These are phyloP conservation scores for Hippopotamus amphibius DNA, from an alignment of 2,113 vertebrate species.

Conservation along the genomic window DNA sequence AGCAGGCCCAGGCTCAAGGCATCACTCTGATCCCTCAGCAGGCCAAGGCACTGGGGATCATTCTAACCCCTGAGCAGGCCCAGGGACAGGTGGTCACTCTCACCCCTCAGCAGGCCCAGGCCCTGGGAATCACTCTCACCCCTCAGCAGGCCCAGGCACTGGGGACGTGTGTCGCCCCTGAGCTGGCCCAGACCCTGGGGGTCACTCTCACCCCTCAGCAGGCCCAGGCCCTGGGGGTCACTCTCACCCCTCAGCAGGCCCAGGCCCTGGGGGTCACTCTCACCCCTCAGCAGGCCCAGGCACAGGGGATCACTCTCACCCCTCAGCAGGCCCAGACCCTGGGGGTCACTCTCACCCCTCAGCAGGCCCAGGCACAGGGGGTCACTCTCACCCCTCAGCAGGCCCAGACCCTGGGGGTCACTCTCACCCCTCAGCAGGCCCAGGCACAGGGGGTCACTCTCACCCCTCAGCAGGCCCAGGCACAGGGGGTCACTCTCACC, in stretches of 20 bases:
- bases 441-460: fast-evolving
- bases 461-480: neutral
- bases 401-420: fast-evolving
- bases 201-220: neutral
- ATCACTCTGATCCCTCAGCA: fast-evolving
- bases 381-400: neutral
- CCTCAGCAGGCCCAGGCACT: neutral
- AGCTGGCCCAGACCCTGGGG: fast-evolving
- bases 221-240: neutral
- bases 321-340: neutral
- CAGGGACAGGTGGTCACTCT: fast-evolving
- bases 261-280: fast-evolving
- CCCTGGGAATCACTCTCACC: neutral
- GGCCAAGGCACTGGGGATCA: neutral
- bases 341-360: neutral
- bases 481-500: fast-evolving
- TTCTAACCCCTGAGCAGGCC: neutral
- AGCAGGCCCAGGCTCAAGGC: fast-evolving
- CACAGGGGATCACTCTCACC: neutral
- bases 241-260: fast-evolving
- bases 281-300: neutral
- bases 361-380: fast-evolving
- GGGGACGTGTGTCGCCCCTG: fast-evolving
- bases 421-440: fast-evolving
- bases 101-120: neutral